These are phyloP conservation scores for Nebria ingens DNA, from an alignment of 1,140 invertebrate species.

Conservation along the genomic window DNA sequence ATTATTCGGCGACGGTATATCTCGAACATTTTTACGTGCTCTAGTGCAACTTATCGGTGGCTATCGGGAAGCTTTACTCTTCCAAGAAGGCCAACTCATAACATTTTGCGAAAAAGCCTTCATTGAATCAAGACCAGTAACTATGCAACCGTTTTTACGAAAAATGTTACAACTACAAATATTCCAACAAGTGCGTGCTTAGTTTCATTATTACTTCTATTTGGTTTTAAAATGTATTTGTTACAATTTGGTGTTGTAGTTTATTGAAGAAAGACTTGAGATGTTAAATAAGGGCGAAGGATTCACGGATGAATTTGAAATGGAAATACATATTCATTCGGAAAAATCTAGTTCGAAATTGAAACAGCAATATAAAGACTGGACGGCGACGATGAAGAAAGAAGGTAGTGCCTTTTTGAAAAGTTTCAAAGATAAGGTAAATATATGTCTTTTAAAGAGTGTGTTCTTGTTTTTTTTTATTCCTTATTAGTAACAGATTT, in stretches of 20 bases:
- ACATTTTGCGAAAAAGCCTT: slow-evolving; percentile 80
- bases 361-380: slow-evolving; percentile 68
- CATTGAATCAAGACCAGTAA: slow-evolving; percentile 65
- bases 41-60: slow-evolving; percentile 87
- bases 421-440: slow-evolving; percentile 64
- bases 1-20: slow-evolving; percentile 78
- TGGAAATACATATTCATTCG: slow-evolving; percentile 75
- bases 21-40: slow-evolving; percentile 79
- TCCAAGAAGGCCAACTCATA: slow-evolving; percentile 68
- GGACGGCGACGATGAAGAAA: slow-evolving; percentile 43
- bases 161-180: slow-evolving; percentile 90
- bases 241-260: too few species aligned
- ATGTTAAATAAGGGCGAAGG: slow-evolving; percentile 80
- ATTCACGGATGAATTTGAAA: slow-evolving; percentile 90
- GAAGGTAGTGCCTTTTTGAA: slow-evolving; percentile 55
- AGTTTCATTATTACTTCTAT: neutral
- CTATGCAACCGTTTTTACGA: slow-evolving; percentile 77
- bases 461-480: slow-evolving; percentile 18
- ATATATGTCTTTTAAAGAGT: slow-evolving; percentile 16
- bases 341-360: slow-evolving; percentile 70
- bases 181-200: slow-evolving; percentile 69
- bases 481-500: slow-evolving; percentile 10
- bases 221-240: slow-evolving; percentile 17
- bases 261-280: slow-evolving; percentile 84
- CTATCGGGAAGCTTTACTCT: slow-evolving; percentile 81